These are phyloP conservation scores for Rhagoletis pomonella DNA, from an alignment of 1,140 invertebrate genomes.

Conservation along the genomic window DNA sequence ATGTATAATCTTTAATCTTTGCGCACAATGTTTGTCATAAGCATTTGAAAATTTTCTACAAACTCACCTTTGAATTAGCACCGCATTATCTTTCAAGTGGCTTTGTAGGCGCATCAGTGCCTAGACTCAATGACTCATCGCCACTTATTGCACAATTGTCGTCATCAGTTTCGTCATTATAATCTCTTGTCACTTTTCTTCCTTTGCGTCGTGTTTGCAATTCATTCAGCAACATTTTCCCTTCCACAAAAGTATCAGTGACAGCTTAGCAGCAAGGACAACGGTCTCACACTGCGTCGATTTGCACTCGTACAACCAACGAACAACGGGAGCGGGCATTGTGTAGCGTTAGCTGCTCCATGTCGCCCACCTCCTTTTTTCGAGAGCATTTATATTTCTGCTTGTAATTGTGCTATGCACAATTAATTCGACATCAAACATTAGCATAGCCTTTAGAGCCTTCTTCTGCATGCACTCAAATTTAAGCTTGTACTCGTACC, in stretches of 20 bases:
- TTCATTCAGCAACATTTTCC: neutral
- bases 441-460: slow-evolving; percentile 55
- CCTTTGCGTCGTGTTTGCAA: neutral
- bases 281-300: neutral
- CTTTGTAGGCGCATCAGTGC: slow-evolving; percentile 29
- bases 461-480: slow-evolving; percentile 23
- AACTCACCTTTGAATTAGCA: slow-evolving; percentile 40
- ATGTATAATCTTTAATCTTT: neutral
- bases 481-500: slow-evolving; percentile 29
- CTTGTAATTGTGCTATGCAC: slow-evolving; percentile 54
- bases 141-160: slow-evolving; percentile 45
- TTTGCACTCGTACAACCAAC: neutral
- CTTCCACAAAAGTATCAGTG: slow-evolving; percentile 24
- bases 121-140: slow-evolving; percentile 41
- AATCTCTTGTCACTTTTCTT: slow-evolving; percentile 38
- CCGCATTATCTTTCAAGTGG: slow-evolving; percentile 30
- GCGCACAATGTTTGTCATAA: slow-evolving; percentile 18
- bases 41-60: neutral
- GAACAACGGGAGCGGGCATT: neutral
- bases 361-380: neutral
- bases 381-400: slow-evolving; percentile 32
- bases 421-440: slow-evolving; percentile 56
- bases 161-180: slow-evolving; percentile 45
- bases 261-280: neutral
- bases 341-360: neutral